phyloP scores from a whole-genome alignment of 2,113 vertebrate species.

The Mixornis gularis region DNA sequence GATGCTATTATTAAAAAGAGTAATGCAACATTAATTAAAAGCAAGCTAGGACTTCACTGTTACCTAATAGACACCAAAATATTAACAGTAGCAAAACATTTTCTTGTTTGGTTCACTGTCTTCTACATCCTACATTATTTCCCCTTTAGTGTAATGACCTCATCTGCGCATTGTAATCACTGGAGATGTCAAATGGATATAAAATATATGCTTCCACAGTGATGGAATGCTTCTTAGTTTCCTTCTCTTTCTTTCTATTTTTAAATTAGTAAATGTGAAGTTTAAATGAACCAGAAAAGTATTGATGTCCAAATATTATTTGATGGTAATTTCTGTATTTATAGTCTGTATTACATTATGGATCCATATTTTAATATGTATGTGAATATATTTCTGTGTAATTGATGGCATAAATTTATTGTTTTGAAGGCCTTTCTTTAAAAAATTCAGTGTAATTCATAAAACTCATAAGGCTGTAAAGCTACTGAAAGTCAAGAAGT shows the following conservation, averaged over 20 bases:
- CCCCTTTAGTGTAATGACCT: neutral
- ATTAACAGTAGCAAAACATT: neutral
- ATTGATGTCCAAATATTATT: neutral
- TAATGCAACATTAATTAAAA: constrained; percentile 64
- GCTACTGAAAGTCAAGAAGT: neutral
- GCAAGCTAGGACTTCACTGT: neutral
- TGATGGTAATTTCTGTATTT: neutral
- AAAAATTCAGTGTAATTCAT: neutral
- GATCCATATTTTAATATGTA: neutral
- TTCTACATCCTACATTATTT: neutral
- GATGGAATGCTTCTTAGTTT: neutral
- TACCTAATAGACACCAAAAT: neutral
- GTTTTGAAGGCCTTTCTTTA: neutral
- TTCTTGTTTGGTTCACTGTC: neutral
- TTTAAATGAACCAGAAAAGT: neutral
- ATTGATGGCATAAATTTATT: neutral
- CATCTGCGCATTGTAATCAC: neutral
- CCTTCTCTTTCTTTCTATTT: neutral
- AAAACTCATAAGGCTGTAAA: neutral
- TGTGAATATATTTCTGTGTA: neutral
- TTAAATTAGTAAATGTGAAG: neutral
- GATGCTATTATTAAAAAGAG: constrained; percentile 43
- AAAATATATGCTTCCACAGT: neutral
- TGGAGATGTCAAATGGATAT: neutral
- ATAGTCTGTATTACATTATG: neutral